phyloP scores from a whole-genome alignment of 2,113 vertebrate species.

The Neotoma lepida region DNA sequence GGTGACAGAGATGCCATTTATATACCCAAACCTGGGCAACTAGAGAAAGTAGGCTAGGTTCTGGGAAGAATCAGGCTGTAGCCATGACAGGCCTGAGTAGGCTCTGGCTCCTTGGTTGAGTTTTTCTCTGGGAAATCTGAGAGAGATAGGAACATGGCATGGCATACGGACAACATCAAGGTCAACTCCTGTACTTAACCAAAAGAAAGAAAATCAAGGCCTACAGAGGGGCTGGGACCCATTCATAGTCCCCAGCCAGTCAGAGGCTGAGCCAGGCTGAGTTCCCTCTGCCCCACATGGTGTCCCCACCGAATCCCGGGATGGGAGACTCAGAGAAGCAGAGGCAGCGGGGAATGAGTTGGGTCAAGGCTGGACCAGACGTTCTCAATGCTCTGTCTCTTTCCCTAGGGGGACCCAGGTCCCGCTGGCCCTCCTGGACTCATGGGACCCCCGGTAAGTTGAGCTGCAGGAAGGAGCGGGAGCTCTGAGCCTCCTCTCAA shows the following conservation, averaged over 20 bases:
- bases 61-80: neutral
- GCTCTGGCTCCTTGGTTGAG: neutral
- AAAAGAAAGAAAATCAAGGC: neutral
- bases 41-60: neutral
- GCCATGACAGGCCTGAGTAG: neutral
- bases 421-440: conserved; percentile 89
- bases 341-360: neutral
- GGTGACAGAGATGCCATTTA: neutral
- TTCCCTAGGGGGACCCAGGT: conserved; percentile 90
- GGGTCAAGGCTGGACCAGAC: neutral
- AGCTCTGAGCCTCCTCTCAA: fast-evolving
- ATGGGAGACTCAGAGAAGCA: neutral
- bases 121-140: conserved; percentile 37
- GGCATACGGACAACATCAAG: neutral
- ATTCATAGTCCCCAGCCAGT: neutral
- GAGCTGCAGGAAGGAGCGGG: neutral
- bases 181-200: neutral
- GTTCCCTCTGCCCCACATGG: fast-evolving
- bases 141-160: neutral
- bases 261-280: neutral
- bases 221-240: neutral
- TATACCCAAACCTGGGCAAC: neutral
- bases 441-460: conserved; percentile 93
- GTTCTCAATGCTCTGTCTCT: neutral
- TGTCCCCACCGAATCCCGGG: neutral